Evolutionary conservation across 2,888 invertebrate species (phyloP), one percentile per base, ranked within the genome.

Genomic region (Chymomyza fuscimana): DNA sequence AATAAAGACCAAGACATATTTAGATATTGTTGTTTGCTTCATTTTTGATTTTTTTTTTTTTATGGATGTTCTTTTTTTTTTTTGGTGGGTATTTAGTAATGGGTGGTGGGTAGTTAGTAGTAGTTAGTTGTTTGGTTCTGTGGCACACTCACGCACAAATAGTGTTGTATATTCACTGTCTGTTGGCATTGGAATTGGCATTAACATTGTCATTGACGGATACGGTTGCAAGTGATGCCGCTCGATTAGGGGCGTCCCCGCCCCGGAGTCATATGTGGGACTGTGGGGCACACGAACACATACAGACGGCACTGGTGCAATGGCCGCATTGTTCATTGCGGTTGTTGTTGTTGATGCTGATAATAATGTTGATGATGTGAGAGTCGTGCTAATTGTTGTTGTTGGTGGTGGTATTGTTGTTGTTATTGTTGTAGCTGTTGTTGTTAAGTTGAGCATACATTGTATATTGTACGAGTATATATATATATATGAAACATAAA

Each of bases 91-190:
- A 59, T 52, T 15, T 58, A 59, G 29, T 58, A 54, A 19, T 22
- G 9, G 12, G 50, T 67, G 19, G 51, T 60, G 69, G 64, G 70
- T 74, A 32, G 32, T 32, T 32, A 32, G 32, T 32, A 32, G 32
- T 32, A 9, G 32, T 32, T 32, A 32, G 32, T 32, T 32, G 32
- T 9, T 60, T 72, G 64, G 70, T 74, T 70, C 78, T 79, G 87
- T 84, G 82, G 83, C 89, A 91, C 91, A 92, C 92, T 92, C 92
- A 92, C 92, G 92, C 92, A 92, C 92, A 90, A 91, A 91, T 89
- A 92, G 91, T 91, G 91, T 91, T 91, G 92, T 88, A 87, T 90
- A 90, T 88, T 91, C 91, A 91, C 90, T 90, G 78, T 92, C 92
- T 78, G 92, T 46, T 46, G 40, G 40, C 40, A 46, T 46, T 46